These are phyloP conservation scores for Acanthosoma haemorrhoidale DNA, from an alignment of 2,888 invertebrate species.

Conservation along the genomic window DNA sequence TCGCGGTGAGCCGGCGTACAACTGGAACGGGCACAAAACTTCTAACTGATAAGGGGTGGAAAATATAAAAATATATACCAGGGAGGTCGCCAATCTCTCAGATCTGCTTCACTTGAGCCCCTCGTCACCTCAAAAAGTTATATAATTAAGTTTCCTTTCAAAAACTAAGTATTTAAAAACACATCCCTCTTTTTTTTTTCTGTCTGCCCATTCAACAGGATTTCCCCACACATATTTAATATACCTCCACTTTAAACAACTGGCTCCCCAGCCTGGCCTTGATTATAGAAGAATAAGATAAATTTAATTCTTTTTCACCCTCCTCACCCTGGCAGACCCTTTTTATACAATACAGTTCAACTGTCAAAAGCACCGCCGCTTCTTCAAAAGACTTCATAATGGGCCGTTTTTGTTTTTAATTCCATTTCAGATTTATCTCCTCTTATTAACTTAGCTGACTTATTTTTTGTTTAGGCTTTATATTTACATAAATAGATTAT, in stretches of 20 bases:
- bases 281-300: slow-evolving; percentile 9
- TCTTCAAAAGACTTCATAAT: not conserved
- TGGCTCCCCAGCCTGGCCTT: not conserved
- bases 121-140: slow-evolving; percentile 2
- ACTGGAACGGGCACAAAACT: slow-evolving; percentile 17
- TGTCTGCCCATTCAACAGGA: no score
- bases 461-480: no score
- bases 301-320: slow-evolving; percentile 5
- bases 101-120: not conserved
- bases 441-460: not conserved
- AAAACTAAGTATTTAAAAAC: slow-evolving; percentile 1
- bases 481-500: no score
- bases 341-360: not conserved
- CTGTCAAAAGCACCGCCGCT: slow-evolving; percentile 1
- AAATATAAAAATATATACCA: slow-evolving; percentile 25
- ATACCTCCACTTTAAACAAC: not conserved
- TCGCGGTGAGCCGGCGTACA: slow-evolving; percentile 3
- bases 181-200: not conserved
- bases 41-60: slow-evolving; percentile 7
- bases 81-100: slow-evolving; percentile 11
- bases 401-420: slow-evolving; percentile 7
- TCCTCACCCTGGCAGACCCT: not conserved
- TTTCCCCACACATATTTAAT: slow-evolving; percentile 2
- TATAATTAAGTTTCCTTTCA: slow-evolving; percentile 22
- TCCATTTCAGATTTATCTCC: not conserved